These are phyloP conservation scores for Agrotis segetum DNA, from an alignment of 2,888 invertebrate genomes.

Conservation along the genomic window DNA sequence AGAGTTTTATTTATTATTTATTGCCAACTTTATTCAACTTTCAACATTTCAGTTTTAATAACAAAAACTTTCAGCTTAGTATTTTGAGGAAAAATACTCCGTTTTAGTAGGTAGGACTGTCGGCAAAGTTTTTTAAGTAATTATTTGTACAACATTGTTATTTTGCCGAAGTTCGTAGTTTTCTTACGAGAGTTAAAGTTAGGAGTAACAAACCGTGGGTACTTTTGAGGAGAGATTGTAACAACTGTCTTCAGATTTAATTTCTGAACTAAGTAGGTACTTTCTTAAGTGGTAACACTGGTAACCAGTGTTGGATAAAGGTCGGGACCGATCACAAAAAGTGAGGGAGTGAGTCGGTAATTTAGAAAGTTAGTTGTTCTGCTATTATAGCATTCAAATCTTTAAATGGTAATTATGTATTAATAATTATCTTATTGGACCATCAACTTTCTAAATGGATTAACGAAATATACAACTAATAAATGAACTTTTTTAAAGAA, in stretches of 20 bases:
- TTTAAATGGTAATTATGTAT: too few species aligned
- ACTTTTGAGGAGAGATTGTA: background rate
- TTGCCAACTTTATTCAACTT: slow-evolving; percentile 21
- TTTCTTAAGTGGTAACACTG: background rate
- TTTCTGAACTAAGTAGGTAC: slow-evolving; percentile 17
- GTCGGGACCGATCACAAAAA: background rate
- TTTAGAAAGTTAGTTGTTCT: background rate
- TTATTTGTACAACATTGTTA: slow-evolving; percentile 60
- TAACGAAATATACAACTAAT: too few species aligned
- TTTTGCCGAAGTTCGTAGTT: slow-evolving; percentile 51
- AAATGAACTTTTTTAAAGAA: too few species aligned
- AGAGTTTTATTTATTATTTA: slow-evolving; percentile 30
- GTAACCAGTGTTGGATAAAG: background rate
- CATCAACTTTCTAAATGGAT: too few species aligned
- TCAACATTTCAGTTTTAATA: slow-evolving; percentile 27
- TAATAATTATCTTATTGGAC: too few species aligned
- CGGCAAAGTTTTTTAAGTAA: slow-evolving; percentile 48
- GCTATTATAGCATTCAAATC: background rate
- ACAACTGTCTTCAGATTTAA: slow-evolving; percentile 7
- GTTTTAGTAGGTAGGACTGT: slow-evolving; percentile 7
- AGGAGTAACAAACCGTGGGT: slow-evolving; percentile 29
- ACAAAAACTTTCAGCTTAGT: slow-evolving; percentile 37
- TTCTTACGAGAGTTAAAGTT: slow-evolving; percentile 47
- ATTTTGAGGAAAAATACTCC: slow-evolving; percentile 58
- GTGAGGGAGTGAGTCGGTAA: background rate